Evolutionary conservation across 64 coral and sea anemone genomes (phyloP).

Genomic region (Montipora capricornis): DNA sequence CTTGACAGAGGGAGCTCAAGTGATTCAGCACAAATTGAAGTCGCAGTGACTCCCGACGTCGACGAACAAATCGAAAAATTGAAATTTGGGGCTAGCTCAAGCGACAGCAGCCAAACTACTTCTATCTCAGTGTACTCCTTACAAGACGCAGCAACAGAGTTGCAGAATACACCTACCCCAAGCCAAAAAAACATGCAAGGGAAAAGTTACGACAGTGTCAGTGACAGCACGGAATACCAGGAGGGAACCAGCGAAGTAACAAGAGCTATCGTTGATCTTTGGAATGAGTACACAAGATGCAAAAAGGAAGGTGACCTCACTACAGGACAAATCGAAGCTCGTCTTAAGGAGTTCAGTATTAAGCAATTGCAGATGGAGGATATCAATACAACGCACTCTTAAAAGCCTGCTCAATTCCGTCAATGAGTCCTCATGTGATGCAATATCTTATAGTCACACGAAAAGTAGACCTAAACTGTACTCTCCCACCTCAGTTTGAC

Average conservation of each 20-base stretch:
- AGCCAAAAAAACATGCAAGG: too few species aligned
- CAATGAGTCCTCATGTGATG: slow-evolving; percentile 40
- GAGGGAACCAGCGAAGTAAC: slow-evolving; percentile 67
- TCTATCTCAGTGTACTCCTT: not conserved
- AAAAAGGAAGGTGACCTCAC: slow-evolving; percentile 30
- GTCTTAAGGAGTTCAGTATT: not conserved
- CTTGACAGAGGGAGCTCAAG: too few species aligned
- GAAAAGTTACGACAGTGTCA: too few species aligned
- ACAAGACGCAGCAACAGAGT: not conserved
- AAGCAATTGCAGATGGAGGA: slow-evolving; percentile 19
- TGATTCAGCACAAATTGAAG: not conserved
- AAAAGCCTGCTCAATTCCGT: slow-evolving; percentile 66
- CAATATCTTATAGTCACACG: slow-evolving; percentile 32
- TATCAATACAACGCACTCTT: slow-evolving; percentile 66
- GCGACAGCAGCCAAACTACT: not conserved
- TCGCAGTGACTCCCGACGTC: too few species aligned
- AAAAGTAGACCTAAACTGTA: slow-evolving; percentile 75
- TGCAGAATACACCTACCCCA: too few species aligned
- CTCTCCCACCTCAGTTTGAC: not conserved
- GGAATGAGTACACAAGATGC: not conserved
- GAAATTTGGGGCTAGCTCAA: not conserved
- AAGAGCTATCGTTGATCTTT: slow-evolving; percentile 59
- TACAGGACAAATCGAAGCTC: not conserved
- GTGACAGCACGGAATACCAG: not conserved
- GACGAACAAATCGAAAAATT: too few species aligned